A percentile compares a stretch with the other conserved stretches of the same genome.
Evolutionary conservation across 2,113 vertebrate species (phyloP).

Genomic region (Hirundichthys speculiger): DNA sequence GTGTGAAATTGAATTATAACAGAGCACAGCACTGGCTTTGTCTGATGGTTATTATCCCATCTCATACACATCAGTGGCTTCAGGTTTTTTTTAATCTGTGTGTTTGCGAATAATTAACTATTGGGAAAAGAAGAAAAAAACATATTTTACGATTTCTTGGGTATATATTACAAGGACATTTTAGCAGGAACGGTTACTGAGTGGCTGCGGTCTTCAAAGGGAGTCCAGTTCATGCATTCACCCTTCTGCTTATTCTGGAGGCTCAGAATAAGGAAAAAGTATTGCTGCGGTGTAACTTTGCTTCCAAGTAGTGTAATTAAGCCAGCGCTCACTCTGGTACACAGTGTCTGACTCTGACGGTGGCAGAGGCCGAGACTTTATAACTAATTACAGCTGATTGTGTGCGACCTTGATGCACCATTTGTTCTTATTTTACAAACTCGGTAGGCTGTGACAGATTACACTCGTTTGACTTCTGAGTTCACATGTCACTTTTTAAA

Average conservation of each 20-base stretch:
- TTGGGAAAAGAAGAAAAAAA: neutral
- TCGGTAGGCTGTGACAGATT: neutral
- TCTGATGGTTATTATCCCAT: conserved; percentile 35
- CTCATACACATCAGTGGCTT: conserved; percentile 27
- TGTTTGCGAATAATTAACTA: too few species aligned
- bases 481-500: neutral
- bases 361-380: conserved; percentile 30
- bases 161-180: conserved; percentile 23
- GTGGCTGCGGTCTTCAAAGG: conserved; percentile 1
- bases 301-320: conserved; percentile 51
- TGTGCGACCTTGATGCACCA: conserved; percentile 56
- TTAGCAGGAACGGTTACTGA: neutral
- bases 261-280: conserved; percentile 19
- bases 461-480: conserved; percentile 3
- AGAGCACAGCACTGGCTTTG: conserved; percentile 16
- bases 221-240: neutral
- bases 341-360: conserved; percentile 4
- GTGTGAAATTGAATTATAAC: conserved; percentile 9
- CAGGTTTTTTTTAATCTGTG: conserved; percentile 6
- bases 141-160: conserved; percentile 3
- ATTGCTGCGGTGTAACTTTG: conserved; percentile 26
- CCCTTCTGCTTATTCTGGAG: neutral
- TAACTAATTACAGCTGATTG: conserved; percentile 47
- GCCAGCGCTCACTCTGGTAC: conserved; percentile 27
- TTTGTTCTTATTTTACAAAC: conserved; percentile 28